Evolutionary conservation across 2,113 vertebrate genomes (phyloP), one percentile per base, ranked within the genome.

Genomic region (Grammomys dolichurus): DNA sequence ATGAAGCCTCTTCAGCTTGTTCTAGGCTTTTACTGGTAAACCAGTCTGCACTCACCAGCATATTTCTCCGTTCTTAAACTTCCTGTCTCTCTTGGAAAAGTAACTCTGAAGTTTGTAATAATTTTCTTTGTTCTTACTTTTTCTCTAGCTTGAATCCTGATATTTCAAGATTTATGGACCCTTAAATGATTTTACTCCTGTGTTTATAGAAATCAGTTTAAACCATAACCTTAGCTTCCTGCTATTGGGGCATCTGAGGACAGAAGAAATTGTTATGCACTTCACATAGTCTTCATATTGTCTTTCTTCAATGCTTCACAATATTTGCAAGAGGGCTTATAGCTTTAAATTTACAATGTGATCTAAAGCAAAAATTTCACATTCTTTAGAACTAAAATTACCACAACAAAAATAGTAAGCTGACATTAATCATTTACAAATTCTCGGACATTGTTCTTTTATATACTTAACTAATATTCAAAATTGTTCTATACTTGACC

Each of bases 301-400:
- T 26, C 28, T 26, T 31, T 43, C 46, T 36, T 31, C n/a, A 16
- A 1, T 69, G 33, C 5, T 20, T 72, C 17, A 63, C 60, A 75
- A 56, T 5, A 54, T 36, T 85, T 19, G 2, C 26, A 91, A 36
- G 3, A 72, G 11, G 28, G 43, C 4, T 91, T 9, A 33, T 3
- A 94, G n/a, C 24, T 33, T 36, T 7, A 87, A 0, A 58, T 81
- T 48, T 80, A 43, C 19, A 78, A 69, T 58, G 40, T 63, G 51
- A 70, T 11, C 14, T 51, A 24, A 14, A 89, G 33, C 60, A 63
- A 84, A 76, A 28, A 33, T 67, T 78, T 94, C 33, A 48, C 70
- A 56, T 24, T 92, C 40, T n/a, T 81, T 51, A 91, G 65, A 76
- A 48, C 22, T 81, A 87, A 91, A 76, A 48, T 33, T 77, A 91